Evolutionary conservation across 2,113 vertebrate species (phyloP), one percentile per base, ranked within the genome.

Genomic region (Acrocephalus arundinaceus): DNA sequence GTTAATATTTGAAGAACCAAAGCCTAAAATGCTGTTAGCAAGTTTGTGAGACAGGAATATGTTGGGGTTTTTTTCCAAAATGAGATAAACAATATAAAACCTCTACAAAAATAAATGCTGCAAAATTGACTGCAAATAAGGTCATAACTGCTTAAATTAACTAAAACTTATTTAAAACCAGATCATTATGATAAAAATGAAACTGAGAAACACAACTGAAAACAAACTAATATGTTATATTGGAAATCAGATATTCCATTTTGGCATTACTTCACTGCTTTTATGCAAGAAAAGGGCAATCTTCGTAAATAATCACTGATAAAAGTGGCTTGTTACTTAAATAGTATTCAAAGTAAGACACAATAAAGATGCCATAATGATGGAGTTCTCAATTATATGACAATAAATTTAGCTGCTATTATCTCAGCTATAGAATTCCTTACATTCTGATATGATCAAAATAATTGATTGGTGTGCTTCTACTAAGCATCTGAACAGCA

Each of bases 361-460:
- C 74, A 93, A 84, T 92, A 76, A 95, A 92, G 74, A 91, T 93
- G 96, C 58, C 66, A 94, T 79, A 96, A 75, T 97, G 95, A 97
- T 62, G 72, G 91, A 97, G 80, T 86, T 97, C 89, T 96, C 85
- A 92, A 92, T 95, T 95, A 96, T 52, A 80, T 85, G 72, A 90
- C 59, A 97, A 96, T 90, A 95, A 85, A 96, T 89, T 72, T 89
- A 92, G 65, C 58, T 74, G 59, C 89, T 96, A 65, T 49, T 96
- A 96, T 93, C 90, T 89, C 81, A 95, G 78, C 93, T 95, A 86
- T 5, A 96, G 45, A 90, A 90, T 93, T 96, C 68, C 95, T 89
- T 85, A 68, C 51, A 89, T n/a, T 65, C 33, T 81, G 94, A 94
- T 95, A 97, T 95, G 70, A 97, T 92, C 74, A 96, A 94, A 97